These are phyloP conservation scores for Ophion ellenae DNA, from an alignment of 2,888 invertebrate genomes.

Conservation along the genomic window DNA sequence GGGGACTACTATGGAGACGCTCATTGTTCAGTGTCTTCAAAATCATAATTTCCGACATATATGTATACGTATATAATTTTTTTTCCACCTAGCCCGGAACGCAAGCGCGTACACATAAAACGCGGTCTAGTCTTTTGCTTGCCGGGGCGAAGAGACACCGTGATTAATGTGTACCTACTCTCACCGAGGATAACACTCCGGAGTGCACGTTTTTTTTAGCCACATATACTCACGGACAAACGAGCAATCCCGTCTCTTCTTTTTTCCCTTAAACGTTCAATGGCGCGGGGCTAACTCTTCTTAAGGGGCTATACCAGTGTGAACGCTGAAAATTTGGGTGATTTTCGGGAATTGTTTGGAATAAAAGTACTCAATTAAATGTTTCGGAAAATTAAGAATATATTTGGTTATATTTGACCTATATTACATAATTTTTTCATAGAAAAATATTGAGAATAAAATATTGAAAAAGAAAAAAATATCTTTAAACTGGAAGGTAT, in stretches of 20 bases:
- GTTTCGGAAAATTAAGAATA: no score
- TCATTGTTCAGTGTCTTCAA: no score
- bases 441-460: no score
- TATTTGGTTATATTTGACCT: no score
- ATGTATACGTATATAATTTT: neutral
- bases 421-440: no score
- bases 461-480: no score
- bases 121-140: slow-evolving; percentile 12
- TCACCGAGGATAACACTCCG: slow-evolving; percentile 23
- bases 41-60: neutral
- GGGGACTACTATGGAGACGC: no score
- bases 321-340: no score
- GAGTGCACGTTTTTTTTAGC: neutral
- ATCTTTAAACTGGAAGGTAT: no score
- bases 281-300: slow-evolving; percentile 69
- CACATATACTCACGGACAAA: neutral
- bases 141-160: slow-evolving; percentile 1
- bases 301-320: slow-evolving; percentile 57
- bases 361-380: no score
- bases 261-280: slow-evolving; percentile 68
- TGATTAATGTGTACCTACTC: slow-evolving; percentile 52
- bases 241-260: slow-evolving; percentile 48
- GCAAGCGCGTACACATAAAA: neutral
- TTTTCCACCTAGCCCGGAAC: neutral
- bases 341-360: no score